These are phyloP conservation scores for Enteromius fasciolatus DNA, from an alignment of 2,797 vertebrate genomes.

Conservation along the genomic window DNA sequence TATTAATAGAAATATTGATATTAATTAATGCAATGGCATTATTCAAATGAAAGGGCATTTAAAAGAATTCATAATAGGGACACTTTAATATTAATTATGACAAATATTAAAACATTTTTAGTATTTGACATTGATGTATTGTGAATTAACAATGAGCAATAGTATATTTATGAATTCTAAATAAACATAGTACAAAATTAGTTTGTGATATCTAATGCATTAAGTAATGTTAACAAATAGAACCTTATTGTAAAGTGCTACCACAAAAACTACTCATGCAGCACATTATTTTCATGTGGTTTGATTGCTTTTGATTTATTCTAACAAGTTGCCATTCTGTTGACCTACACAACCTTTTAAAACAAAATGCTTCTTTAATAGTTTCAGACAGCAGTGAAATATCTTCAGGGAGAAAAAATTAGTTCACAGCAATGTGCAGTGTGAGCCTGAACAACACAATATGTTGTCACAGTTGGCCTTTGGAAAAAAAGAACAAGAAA, in stretches of 20 bases:
- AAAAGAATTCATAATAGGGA: too few species aligned
- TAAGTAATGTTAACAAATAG: background rate
- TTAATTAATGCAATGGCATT: background rate
- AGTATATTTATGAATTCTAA: background rate
- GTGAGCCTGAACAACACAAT: background rate
- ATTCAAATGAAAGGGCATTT: too few species aligned
- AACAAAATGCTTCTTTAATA: conserved; percentile 15
- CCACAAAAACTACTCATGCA: background rate
- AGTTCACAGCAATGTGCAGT: conserved; percentile 20
- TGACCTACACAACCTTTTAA: conserved; percentile 6
- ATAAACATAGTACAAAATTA: background rate
- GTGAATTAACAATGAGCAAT: background rate
- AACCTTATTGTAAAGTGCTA: background rate
- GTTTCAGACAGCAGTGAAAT: conserved; percentile 14
- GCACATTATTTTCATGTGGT: conserved; percentile 5
- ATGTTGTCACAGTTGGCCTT: conserved; percentile 32
- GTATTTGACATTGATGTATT: background rate
- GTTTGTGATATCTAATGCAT: background rate
- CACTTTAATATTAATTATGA: background rate
- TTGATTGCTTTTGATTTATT: conserved; percentile 4
- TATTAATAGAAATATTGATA: background rate
- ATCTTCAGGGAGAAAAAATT: conserved; percentile 19
- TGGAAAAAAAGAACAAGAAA: conserved; percentile 7
- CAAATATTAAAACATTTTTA: background rate
- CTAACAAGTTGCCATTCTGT: conserved; percentile 19